A percentile compares a stretch with the other conserved stretches of the same genome.
Conservation (phyloP, 2,113 vertebrate genomes). For the Amia ocellicauda region DNA sequence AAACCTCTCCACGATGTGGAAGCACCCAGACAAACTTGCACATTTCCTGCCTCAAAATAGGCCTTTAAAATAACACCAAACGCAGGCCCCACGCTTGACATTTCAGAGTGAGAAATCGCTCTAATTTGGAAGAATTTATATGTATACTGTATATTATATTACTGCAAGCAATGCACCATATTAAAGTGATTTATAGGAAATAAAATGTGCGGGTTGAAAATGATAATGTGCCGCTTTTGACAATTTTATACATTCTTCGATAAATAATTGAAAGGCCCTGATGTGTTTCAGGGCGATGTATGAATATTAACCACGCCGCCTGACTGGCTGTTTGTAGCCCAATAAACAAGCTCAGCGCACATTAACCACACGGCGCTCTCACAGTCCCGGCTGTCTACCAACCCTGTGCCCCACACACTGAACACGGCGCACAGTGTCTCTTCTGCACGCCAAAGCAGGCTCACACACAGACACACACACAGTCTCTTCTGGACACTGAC, state of each 20-base stretch:
- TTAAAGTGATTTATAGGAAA: slow-evolving; percentile 3
- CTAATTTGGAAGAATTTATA: slow-evolving; percentile 17
- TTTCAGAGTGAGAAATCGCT: background rate
- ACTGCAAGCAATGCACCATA: slow-evolving; percentile 5
- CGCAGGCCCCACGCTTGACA: background rate
- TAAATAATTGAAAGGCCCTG: slow-evolving; percentile 14
- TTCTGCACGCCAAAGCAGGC: too few relatives aligned
- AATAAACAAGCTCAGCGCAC: too few relatives aligned
- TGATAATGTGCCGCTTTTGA: slow-evolving; percentile 13
- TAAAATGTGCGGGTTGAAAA: slow-evolving; percentile 1
- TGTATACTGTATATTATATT: slow-evolving; percentile 13
- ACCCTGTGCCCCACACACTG: too few relatives aligned
- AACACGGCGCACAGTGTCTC: too few relatives aligned
- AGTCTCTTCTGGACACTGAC: too few relatives aligned
- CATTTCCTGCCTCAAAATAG: background rate
- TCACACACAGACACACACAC: too few relatives aligned
- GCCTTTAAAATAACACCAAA: slow-evolving; percentile 8
- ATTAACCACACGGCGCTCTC: too few relatives aligned
- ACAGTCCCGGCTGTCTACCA: too few relatives aligned
- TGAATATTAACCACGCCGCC: slow-evolving; percentile 5
- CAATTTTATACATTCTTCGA: slow-evolving; percentile 15
- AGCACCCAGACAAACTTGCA: slow-evolving; percentile 1
- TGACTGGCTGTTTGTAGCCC: too few relatives aligned
- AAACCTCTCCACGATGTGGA: background rate
- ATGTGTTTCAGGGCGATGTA: slow-evolving; percentile 9